phyloP scores from a whole-genome alignment of 2,113 vertebrate genomes.

The Aegotheles bennettii region DNA sequence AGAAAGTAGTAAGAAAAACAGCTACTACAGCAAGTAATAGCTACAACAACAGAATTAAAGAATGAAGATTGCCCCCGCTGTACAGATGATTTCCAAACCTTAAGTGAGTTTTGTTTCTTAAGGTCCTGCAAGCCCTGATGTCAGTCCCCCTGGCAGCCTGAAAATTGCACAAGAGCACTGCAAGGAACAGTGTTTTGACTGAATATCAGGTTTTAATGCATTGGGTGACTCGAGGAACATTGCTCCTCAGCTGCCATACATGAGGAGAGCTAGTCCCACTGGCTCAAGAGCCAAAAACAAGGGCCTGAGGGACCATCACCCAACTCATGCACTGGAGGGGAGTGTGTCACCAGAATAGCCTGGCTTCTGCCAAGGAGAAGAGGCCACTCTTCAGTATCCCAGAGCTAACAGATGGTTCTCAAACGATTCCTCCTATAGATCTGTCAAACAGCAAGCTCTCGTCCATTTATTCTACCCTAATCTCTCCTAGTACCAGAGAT shows the following conservation, averaged over 20 bases:
- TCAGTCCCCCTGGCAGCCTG: background rate
- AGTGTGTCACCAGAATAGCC: background rate
- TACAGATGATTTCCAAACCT: background rate
- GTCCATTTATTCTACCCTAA: background rate
- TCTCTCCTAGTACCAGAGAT: background rate
- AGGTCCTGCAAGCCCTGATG: background rate
- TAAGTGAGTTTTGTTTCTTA: background rate
- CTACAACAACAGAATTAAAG: background rate
- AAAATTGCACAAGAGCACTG: background rate
- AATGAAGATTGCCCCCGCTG: background rate
- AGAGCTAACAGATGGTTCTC: background rate
- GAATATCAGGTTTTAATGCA: background rate
- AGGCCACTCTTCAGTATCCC: background rate
- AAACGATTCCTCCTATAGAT: background rate
- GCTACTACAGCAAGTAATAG: background rate
- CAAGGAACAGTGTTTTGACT: background rate
- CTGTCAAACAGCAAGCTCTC: background rate
- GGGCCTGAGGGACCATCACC: background rate
- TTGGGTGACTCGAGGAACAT: background rate
- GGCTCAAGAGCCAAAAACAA: background rate
- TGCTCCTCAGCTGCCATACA: background rate
- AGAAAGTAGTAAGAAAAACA: background rate
- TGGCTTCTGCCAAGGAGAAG: background rate
- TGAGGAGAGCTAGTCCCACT: background rate
- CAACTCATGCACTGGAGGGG: background rate